These are phyloP conservation scores for Nyctalus aviator DNA, from an alignment of 2,797 vertebrate genomes.

Conservation along the genomic window DNA sequence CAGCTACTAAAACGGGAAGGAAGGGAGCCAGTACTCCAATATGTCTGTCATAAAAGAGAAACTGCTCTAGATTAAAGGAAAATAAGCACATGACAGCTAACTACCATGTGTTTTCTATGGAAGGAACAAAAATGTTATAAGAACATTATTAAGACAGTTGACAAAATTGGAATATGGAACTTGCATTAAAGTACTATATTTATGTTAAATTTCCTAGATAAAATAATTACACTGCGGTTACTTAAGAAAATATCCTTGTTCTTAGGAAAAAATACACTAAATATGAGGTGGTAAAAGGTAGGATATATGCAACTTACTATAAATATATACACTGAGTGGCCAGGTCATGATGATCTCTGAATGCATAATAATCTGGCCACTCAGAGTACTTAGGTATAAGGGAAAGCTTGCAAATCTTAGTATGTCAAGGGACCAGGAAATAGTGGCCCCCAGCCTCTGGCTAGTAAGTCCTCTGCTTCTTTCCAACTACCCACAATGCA, in stretches of 20 bases:
- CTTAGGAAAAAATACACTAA: not conserved
- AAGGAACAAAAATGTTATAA: constrained; percentile 18
- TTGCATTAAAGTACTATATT: not conserved
- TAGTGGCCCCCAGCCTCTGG: no score
- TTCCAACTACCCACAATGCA: no score
- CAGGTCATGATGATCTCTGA: no score
- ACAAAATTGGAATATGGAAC: not conserved
- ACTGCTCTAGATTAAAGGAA: not conserved
- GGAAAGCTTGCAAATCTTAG: no score
- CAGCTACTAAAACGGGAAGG: not conserved
- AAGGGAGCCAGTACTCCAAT: not conserved
- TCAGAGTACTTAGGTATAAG: no score
- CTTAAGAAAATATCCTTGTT: not conserved
- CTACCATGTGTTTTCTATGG: not conserved
- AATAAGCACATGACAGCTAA: not conserved
- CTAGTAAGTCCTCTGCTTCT: no score
- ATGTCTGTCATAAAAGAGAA: not conserved
- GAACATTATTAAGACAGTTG: not conserved
- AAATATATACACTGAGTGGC: not conserved
- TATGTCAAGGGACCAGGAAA: no score
- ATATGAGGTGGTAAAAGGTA: not conserved
- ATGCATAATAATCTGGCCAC: no score
- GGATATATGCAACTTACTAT: not conserved
- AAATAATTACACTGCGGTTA: not conserved
- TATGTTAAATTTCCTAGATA: constrained; percentile 18